Percentiles rank a stretch among this genome's conserved stretches.
Evolutionary conservation across 2,113 vertebrate genomes (phyloP).

Genomic region (Candoia aspera): DNA sequence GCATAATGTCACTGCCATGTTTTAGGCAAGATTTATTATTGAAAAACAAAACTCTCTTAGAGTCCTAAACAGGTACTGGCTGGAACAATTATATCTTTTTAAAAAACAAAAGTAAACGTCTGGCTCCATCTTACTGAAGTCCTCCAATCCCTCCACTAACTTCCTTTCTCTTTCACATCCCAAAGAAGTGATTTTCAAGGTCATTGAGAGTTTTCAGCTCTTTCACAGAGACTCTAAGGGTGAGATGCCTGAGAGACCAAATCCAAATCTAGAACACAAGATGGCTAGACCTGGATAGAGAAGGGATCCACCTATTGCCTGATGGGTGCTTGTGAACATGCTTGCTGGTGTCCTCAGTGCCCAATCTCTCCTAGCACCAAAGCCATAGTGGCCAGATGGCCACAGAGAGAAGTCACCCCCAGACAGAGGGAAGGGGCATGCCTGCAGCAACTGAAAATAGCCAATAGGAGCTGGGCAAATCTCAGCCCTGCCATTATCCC

Average conservation of each 20-base stretch:
- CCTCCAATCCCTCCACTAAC: neutral
- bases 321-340: neutral
- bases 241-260: neutral
- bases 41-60: conserved; percentile 27
- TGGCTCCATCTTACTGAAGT: neutral
- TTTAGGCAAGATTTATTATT: conserved; percentile 71
- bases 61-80: conserved; percentile 46
- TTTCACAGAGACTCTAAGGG: neutral
- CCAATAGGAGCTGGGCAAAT: neutral
- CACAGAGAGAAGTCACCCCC: neutral
- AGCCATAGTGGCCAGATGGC: neutral
- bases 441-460: neutral
- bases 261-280: neutral
- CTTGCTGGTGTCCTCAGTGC: neutral
- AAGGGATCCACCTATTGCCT: neutral
- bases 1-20: conserved; percentile 68
- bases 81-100: conserved; percentile 41
- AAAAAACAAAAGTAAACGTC: conserved; percentile 28
- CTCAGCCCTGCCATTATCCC: neutral
- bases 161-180: neutral
- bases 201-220: neutral
- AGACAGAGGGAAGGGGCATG: neutral
- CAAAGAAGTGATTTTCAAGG: neutral
- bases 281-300: neutral
- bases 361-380: neutral